Conservation (phyloP, 2,113 vertebrate genomes). For the Mus pahari region DNA sequence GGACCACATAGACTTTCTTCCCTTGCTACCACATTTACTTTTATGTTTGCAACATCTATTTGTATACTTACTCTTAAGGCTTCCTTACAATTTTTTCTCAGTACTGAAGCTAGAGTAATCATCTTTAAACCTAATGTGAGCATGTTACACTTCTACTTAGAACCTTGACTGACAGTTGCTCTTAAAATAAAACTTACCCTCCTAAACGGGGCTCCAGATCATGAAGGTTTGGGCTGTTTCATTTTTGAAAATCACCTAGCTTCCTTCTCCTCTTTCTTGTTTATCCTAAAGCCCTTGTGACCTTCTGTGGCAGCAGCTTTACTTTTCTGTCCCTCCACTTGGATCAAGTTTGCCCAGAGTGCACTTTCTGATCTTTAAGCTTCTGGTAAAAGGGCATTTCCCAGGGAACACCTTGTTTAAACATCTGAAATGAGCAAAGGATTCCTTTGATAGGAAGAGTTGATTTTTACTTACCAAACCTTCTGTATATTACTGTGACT, state of each 20-base stretch:
- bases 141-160: neutral
- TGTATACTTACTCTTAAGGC: neutral
- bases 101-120: neutral
- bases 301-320: neutral
- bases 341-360: neutral
- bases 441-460: neutral
- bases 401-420: neutral
- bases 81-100: neutral
- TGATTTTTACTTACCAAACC: neutral
- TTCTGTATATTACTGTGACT: neutral
- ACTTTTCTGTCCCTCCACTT: neutral
- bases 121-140: neutral
- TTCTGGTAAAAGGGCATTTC: neutral
- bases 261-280: neutral
- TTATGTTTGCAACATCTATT: neutral
- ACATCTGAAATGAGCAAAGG: neutral
- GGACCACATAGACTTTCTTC: neutral
- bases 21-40: neutral
- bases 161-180: neutral
- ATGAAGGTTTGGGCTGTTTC: neutral
- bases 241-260: neutral
- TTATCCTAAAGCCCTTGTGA: neutral
- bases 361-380: neutral
- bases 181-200: slow-evolving; percentile 29
- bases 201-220: neutral